phyloP scores from a whole-genome alignment of 2,888 invertebrate species.

The Aphodius sticticus region DNA sequence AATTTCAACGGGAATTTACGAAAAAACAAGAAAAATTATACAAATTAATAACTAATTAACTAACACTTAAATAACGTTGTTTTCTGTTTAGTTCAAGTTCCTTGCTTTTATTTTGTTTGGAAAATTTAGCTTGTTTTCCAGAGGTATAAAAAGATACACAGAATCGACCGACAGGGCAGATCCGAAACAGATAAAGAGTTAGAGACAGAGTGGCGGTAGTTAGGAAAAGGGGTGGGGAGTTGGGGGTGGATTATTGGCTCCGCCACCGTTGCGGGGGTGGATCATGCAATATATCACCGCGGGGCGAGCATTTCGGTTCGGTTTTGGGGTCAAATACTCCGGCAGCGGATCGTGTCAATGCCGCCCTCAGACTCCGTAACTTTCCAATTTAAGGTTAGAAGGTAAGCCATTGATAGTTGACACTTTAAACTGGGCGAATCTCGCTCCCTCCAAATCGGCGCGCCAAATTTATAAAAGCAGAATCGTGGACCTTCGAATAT shows the following conservation, averaged over 20 bases:
- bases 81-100: too few relatives aligned
- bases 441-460: not conserved
- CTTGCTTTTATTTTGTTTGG: too few relatives aligned
- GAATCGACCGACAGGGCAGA: not conserved
- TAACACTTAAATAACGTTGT: too few relatives aligned
- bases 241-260: constrained; percentile 9
- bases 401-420: constrained; percentile 31
- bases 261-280: constrained; percentile 7
- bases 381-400: constrained; percentile 30
- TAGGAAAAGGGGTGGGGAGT: not conserved
- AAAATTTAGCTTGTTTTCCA: not conserved
- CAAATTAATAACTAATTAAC: too few relatives aligned
- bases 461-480: constrained; percentile 15
- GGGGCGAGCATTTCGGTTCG: constrained; percentile 8
- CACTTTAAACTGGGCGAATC: constrained; percentile 25
- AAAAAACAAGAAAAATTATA: too few relatives aligned
- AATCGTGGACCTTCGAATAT: not conserved
- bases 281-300: constrained; percentile 27
- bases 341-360: constrained; percentile 22
- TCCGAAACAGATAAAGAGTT: constrained; percentile 4
- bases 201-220: not conserved
- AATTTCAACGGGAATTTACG: too few relatives aligned
- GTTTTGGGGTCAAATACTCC: constrained; percentile 14
- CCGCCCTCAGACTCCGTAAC: constrained; percentile 24
- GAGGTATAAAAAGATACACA: not conserved